Conservation (phyloP, 2,797 vertebrate species). For the Sphenodon punctatus region DNA sequence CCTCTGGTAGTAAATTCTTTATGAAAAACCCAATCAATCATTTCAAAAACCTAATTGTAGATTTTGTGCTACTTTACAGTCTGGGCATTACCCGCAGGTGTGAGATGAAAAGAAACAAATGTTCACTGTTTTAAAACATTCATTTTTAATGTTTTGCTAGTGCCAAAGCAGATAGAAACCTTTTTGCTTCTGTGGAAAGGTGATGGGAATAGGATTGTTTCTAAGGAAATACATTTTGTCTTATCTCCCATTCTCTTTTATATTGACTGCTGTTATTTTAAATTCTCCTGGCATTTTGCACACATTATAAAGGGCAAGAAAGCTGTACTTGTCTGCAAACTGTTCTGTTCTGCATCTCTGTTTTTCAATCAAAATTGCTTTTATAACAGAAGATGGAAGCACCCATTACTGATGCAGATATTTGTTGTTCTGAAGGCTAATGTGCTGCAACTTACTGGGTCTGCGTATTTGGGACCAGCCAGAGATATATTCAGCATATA, state of each 20-base stretch:
- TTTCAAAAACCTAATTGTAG: slow-evolving; percentile 15
- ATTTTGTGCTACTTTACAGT: slow-evolving; percentile 25
- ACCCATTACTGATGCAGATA: not conserved
- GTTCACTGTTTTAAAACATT: slow-evolving; percentile 23
- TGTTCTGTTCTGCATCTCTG: not conserved
- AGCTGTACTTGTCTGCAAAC: not conserved
- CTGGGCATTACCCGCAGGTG: slow-evolving; percentile 10
- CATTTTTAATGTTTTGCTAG: slow-evolving; percentile 39
- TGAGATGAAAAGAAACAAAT: slow-evolving; percentile 3
- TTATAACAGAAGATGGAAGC: not conserved
- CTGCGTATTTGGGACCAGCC: not conserved
- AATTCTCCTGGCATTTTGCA: not conserved
- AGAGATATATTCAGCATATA: not conserved
- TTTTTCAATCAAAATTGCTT: not conserved
- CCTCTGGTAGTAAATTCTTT: slow-evolving; percentile 29
- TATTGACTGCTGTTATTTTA: not conserved
- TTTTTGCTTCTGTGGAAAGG: not conserved
- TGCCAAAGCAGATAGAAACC: not conserved
- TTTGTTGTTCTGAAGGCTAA: not conserved
- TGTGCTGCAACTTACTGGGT: not conserved
- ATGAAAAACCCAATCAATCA: slow-evolving; percentile 33
- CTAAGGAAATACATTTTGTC: not conserved
- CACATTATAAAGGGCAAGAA: not conserved
- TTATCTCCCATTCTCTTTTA: not conserved
- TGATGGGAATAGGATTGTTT: not conserved